A percentile compares a stretch with the other conserved stretches of the same genome.
Conservation (phyloP, 2,888 invertebrate genomes). For the Entomobrya multifasciata region DNA sequence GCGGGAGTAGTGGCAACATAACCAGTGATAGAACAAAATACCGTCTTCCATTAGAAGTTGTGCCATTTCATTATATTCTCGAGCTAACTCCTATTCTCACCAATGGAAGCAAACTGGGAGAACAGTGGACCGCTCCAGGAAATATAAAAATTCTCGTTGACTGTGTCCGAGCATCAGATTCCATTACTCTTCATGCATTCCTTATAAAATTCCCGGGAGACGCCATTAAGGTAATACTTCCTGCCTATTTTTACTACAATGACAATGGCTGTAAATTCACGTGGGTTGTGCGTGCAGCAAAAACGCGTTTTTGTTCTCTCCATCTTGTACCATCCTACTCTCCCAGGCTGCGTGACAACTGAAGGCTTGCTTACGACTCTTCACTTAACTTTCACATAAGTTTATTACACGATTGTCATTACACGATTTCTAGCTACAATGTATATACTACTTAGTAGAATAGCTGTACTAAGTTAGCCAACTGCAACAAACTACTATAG, state of each 20-base stretch:
- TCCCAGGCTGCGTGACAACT: constrained; percentile 7
- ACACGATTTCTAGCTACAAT: background rate
- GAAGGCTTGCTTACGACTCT: constrained; percentile 9
- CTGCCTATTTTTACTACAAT: constrained; percentile 22
- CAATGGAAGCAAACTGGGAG: constrained; percentile 55
- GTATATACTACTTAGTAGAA: too few relatives aligned
- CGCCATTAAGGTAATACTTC: constrained; percentile 66
- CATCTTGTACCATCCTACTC: too few relatives aligned
- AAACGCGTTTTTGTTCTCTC: too few relatives aligned
- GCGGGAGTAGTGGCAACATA: background rate
- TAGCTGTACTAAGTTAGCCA: too few relatives aligned
- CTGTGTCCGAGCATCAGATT: constrained; percentile 61
- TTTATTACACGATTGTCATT: too few relatives aligned
- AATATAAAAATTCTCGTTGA: constrained; percentile 72
- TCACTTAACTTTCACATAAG: constrained; percentile 16
- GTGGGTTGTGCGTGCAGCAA: background rate
- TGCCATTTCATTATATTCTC: constrained; percentile 72
- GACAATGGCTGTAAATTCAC: background rate
- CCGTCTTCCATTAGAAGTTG: constrained; percentile 68
- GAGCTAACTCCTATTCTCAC: constrained; percentile 65
- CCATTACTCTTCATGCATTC: constrained; percentile 69
- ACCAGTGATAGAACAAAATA: constrained; percentile 46
- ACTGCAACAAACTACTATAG: background rate
- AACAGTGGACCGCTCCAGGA: constrained; percentile 73
- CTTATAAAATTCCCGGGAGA: constrained; percentile 65